Base-by-base conservation (phyloP, 1,140 invertebrate species). In the Mesaphorura yosii region DNA sequence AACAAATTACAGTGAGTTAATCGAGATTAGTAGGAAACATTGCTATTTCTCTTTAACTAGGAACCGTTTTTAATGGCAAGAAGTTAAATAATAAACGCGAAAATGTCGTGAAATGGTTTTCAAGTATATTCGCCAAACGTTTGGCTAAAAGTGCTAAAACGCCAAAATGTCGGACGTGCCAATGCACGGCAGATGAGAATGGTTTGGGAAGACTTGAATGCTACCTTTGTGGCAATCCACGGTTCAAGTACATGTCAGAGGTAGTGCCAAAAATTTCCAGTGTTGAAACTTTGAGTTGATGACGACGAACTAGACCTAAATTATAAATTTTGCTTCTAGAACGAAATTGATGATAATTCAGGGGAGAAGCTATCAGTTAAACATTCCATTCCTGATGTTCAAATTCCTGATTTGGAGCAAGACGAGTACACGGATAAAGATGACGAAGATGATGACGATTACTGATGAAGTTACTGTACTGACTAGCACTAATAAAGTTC, bases 101-200 rank as follows among this genome's bases (percentile, higher is more conserved):
- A 29, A 64, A 68, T 12, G 68, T 73, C n/a, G 74, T 79, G 15
- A 81, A 82, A 62, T 78, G 79, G 39, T 79, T 86, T 53, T 69
- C 77, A 1, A 77, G 70, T 23, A 81, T 84, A 0, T 84, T 88
- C 53, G 74, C 78, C 1, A 78, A 80, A 49, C 71, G 81, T 29
- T 68, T 86, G 0, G 81, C 78, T 0, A 58, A 74, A 17, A 77
- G 76, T 10, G 80, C 82, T 2, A 53, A 66, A n/a, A 77, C 81
- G 0, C 71, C 69, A 28, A 54, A 67, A 7, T 84, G 82, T 59
- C 81, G 86, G 63, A 73, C 75, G 5, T 89, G 85, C 65, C 80
- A 84, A 61, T 89, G 85, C 65, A 76, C 77, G 3, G 74, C 78
- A 2, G 72, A 77, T 57, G 76, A 80, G 44, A 73, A 77, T 19